phyloP scores from a whole-genome alignment of 2,797 vertebrate species.

The Enteromius afrohamiltoni region DNA sequence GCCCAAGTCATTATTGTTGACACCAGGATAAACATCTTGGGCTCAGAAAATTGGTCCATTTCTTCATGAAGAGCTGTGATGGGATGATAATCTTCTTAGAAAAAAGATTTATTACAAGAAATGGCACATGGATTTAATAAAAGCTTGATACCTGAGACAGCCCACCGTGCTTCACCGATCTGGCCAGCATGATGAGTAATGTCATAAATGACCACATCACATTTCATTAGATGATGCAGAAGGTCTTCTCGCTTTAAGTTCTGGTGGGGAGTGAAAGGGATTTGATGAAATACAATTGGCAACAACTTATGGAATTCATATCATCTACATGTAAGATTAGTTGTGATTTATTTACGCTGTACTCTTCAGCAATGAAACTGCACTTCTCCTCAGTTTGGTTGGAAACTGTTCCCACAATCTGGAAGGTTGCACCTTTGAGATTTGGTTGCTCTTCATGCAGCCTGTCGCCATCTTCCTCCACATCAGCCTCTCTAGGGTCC shows the following conservation, averaged over 20 bases:
- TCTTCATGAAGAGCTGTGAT: slow-evolving; percentile 80
- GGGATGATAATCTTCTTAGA: not conserved
- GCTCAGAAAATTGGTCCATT: slow-evolving; percentile 73
- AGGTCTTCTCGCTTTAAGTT: slow-evolving; percentile 72
- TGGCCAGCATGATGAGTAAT: slow-evolving; percentile 82
- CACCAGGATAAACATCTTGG: slow-evolving; percentile 89
- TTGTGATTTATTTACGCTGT: slow-evolving; percentile 76
- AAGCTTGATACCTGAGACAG: slow-evolving; percentile 79
- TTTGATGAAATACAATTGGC: not conserved
- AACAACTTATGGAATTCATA: not conserved
- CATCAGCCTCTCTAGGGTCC: slow-evolving; percentile 64
- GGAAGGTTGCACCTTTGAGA: slow-evolving; percentile 67
- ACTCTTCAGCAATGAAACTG: slow-evolving; percentile 74
- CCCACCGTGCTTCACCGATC: slow-evolving; percentile 88
- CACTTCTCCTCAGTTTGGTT: slow-evolving; percentile 46
- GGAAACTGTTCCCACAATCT: slow-evolving; percentile 85
- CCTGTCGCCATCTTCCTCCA: slow-evolving; percentile 70
- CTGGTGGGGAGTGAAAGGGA: slow-evolving; percentile 68
- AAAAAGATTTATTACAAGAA: not conserved
- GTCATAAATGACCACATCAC: slow-evolving; percentile 88
- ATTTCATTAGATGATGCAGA: slow-evolving; percentile 80
- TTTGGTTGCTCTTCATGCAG: slow-evolving; percentile 23
- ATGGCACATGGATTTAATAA: not conserved
- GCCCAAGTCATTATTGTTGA: slow-evolving; percentile 95
- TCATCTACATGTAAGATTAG: not conserved